Conservation (phyloP, 2,797 vertebrate genomes). For the Knipowitschia caucasica region DNA sequence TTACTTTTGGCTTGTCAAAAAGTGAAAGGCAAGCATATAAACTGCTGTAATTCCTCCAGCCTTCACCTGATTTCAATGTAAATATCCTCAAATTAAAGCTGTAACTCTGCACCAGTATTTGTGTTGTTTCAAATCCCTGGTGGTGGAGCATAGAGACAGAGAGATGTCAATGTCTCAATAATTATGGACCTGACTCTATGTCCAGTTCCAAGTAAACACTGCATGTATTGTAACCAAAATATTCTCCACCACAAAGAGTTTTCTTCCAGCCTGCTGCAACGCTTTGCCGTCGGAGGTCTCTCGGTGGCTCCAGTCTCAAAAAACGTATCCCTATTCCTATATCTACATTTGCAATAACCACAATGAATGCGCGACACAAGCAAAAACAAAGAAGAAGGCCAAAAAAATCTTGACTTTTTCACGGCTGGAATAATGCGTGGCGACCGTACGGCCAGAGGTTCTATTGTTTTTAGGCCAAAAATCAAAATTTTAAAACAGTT, state of each 20-base stretch:
- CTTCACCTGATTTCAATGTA: too few species aligned
- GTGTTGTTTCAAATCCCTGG: too few species aligned
- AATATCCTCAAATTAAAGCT: too few species aligned
- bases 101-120: too few species aligned
- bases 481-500: conserved; percentile 41
- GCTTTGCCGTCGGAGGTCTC: conserved; percentile 32
- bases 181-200: too few species aligned
- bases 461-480: conserved; percentile 37
- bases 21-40: too few species aligned
- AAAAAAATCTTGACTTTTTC: conserved; percentile 23
- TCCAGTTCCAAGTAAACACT: not conserved
- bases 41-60: too few species aligned
- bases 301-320: conserved; percentile 33
- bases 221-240: not conserved
- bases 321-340: conserved; percentile 27
- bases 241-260: not conserved
- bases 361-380: conserved; percentile 38
- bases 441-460: conserved; percentile 14
- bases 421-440: conserved; percentile 41
- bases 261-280: not conserved
- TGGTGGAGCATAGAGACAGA: too few species aligned
- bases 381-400: conserved; percentile 34
- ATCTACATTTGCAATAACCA: conserved; percentile 33
- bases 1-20: too few species aligned
- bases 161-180: too few species aligned